Evolutionary conservation across 2,113 vertebrate genomes (phyloP).

Genomic region (Periophthalmodon schlosseri): DNA sequence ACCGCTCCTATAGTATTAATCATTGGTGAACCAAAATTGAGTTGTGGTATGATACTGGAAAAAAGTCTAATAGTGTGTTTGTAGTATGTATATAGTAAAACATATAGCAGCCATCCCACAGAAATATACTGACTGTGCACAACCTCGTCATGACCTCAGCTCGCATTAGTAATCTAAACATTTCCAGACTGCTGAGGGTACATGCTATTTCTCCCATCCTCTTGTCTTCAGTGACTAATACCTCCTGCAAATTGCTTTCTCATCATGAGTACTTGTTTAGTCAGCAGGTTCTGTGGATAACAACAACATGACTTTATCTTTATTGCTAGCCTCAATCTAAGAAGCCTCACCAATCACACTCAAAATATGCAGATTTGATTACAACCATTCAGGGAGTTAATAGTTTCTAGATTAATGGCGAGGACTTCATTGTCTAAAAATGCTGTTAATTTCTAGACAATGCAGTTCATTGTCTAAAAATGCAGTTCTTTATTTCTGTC

Average conservation of each 20-base stretch:
- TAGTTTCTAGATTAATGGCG: too few relatives aligned
- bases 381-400: not conserved
- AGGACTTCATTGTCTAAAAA: too few relatives aligned
- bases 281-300: slow-evolving; percentile 27
- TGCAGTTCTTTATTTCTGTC: too few relatives aligned
- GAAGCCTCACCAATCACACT: not conserved
- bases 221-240: slow-evolving; percentile 27
- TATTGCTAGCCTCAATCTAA: slow-evolving; percentile 30
- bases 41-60: not conserved
- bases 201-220: slow-evolving; percentile 13
- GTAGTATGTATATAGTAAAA: too few relatives aligned
- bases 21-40: not conserved
- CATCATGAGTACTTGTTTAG: slow-evolving; percentile 38
- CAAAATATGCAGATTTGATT: not conserved
- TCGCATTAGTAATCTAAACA: slow-evolving; percentile 43
- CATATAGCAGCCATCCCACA: too few relatives aligned
- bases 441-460: too few relatives aligned
- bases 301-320: not conserved
- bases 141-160: slow-evolving; percentile 26
- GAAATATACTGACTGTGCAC: slow-evolving; percentile 8
- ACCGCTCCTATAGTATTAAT: not conserved
- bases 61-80: not conserved
- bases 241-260: not conserved
- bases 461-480: too few relatives aligned
- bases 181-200: slow-evolving; percentile 23